phyloP scores from a whole-genome alignment of 2,888 invertebrate species.

The Dilophus febrilis region DNA sequence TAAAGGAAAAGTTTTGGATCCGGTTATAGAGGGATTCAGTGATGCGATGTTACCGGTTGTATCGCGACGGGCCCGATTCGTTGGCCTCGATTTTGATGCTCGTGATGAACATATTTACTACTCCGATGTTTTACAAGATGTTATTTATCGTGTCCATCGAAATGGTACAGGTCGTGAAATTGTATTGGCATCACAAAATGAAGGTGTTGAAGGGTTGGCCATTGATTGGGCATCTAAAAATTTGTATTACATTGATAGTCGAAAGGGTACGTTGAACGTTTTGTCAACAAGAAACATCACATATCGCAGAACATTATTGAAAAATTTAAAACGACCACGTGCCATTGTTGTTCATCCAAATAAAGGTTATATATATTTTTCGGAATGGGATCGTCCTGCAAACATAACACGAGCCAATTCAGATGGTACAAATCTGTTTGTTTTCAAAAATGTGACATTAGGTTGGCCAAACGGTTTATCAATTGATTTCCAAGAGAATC shows the following conservation, averaged over 20 bases:
- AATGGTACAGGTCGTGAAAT: slow-evolving; percentile 71
- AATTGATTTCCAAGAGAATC: slow-evolving; percentile 73
- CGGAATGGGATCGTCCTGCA: slow-evolving; percentile 92
- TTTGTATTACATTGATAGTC: slow-evolving; percentile 85
- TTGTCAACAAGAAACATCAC: slow-evolving; percentile 74
- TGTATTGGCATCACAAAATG: slow-evolving; percentile 87
- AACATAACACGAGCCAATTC: slow-evolving; percentile 86
- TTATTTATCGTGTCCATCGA: slow-evolving; percentile 69
- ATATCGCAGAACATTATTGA: slow-evolving; percentile 64
- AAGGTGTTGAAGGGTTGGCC: slow-evolving; percentile 89
- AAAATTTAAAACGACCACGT: slow-evolving; percentile 78
- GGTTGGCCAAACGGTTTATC: slow-evolving; percentile 97
- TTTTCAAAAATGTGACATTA: slow-evolving; percentile 77
- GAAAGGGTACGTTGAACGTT: slow-evolving; percentile 87
- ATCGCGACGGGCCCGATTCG: slow-evolving; percentile 78
- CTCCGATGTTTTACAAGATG: slow-evolving; percentile 91
- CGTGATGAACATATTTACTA: slow-evolving; percentile 86
- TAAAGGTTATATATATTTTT: slow-evolving; percentile 83
- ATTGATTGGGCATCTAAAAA: slow-evolving; percentile 94
- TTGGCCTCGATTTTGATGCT: slow-evolving; percentile 88
- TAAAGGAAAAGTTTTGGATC: slow-evolving; percentile 78
- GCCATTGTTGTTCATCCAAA: slow-evolving; percentile 96
- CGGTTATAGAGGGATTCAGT: slow-evolving; percentile 77
- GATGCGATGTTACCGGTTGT: slow-evolving; percentile 93
- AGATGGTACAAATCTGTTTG: slow-evolving; percentile 72